Conservation (phyloP, 2,113 vertebrate genomes). For the Gopherus flavomarginatus region DNA sequence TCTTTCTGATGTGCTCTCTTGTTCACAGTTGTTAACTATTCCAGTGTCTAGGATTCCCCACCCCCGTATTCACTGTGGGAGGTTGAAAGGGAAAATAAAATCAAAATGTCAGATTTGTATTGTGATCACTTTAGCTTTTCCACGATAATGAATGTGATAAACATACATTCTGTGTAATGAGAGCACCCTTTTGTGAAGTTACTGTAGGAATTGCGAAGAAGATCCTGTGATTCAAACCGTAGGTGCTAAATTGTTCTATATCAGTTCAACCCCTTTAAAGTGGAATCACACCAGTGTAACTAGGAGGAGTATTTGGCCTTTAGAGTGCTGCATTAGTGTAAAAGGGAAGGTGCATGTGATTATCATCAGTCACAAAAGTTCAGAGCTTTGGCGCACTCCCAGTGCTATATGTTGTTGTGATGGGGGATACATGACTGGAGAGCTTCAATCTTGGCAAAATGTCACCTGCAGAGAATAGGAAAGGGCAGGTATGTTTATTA, state of each 20-base stretch:
- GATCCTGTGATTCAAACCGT: neutral
- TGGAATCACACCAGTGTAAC: neutral
- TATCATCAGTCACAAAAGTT: neutral
- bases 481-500: neutral
- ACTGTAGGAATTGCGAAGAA: neutral
- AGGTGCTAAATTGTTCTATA: neutral
- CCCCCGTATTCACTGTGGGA: neutral
- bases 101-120: neutral
- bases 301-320: neutral
- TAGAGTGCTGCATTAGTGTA: neutral
- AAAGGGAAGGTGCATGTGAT: neutral
- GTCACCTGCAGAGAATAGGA: neutral
- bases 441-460: neutral
- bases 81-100: constrained; percentile 16
- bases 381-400: neutral
- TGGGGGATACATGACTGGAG: neutral
- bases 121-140: neutral
- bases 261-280: neutral
- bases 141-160: neutral
- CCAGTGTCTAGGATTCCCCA: constrained; percentile 19
- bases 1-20: constrained; percentile 26
- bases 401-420: neutral
- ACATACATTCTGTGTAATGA: accelerated
- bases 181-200: neutral
- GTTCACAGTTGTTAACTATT: constrained; percentile 50